Base-by-base conservation (phyloP, 2,797 vertebrate genomes). In the Galago senegalensis region DNA sequence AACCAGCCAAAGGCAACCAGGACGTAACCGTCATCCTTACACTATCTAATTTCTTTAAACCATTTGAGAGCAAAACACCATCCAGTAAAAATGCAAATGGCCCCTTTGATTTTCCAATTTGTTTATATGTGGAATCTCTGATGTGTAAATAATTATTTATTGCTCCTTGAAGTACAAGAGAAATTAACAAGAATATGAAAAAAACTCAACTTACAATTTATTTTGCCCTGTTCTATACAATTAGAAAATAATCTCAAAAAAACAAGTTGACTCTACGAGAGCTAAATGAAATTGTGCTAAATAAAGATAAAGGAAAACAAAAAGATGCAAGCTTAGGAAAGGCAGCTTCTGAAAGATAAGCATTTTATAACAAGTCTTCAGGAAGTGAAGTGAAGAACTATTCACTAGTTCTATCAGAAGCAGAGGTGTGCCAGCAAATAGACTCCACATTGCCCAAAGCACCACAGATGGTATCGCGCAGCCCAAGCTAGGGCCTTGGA, bases 151-250 rank as follows among this genome's bases (percentile, higher is more conserved):
- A 58, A 94, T 87, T 95, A 73, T 89, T 94, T 91, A 93, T 23
- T 60, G 67, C 27, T 96, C 37, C 75, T 91, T 87, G n/a, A 89
- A 46, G 29, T 37, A 5, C 14, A 93, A 85, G 83, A 91, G 75
- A 87, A 96, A 96, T 87, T 94, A 82, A 80, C n/a, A 87, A 12
- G 53, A 91, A 89, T 87, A 87, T 63, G 34, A 85, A 89, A 61
- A 90, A 60, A 89, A 69, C n/a, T 46, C 37, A 95, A 34, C 58
- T 91, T 73, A 82, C 49, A 91, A 77, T 92, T 77, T 89, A 92
- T 88, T 83, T 91, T 29, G 53, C 79, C 76, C 72, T 18, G 58
- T 40, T 73, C 37, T 61, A 77, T 3, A 73, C 17, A 93, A 85
- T 86, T 69, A 95, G 83, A 86, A 91, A 97, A 86, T 43, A 94